These are phyloP conservation scores for Turritopsis dohrnii DNA, from an alignment of 30 jellyfish, hydroid and myxozoan genomes.

Conservation along the genomic window DNA sequence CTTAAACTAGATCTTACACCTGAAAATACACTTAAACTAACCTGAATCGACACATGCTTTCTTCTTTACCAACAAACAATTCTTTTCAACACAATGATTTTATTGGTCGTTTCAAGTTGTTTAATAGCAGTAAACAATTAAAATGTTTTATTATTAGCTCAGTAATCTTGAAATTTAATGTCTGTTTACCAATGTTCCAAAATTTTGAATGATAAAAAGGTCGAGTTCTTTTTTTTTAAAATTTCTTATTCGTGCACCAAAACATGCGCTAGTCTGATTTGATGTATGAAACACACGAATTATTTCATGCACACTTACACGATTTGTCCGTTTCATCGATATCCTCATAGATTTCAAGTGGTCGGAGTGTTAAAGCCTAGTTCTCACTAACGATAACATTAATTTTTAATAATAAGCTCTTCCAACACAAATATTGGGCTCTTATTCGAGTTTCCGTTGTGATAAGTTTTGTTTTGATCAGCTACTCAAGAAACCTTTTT, in stretches of 20 bases:
- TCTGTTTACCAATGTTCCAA: no score
- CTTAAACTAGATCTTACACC: not conserved
- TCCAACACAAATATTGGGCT: not conserved
- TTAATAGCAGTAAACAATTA: not conserved
- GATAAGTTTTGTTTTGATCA: not conserved
- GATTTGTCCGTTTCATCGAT: not conserved
- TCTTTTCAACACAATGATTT: not conserved
- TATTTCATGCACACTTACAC: not conserved
- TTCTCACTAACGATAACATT: not conserved
- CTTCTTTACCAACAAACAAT: not conserved
- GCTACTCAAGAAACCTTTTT: no score
- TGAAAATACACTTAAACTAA: not conserved
- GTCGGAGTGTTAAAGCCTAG: no score
- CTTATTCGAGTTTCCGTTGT: not conserved
- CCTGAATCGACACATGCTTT: not conserved
- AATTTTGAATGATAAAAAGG: no score
- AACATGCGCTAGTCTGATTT: not conserved
- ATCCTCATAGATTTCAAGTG: no score
- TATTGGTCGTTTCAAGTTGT: not conserved
- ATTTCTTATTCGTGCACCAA: not conserved
- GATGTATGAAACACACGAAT: not conserved
- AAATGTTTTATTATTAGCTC: not conserved
- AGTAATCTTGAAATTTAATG: not conserved
- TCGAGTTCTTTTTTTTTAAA: not conserved
- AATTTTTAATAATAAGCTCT: not conserved